phyloP scores from a whole-genome alignment of 2,113 vertebrate species.

The Crotophaga sulcirostris region DNA sequence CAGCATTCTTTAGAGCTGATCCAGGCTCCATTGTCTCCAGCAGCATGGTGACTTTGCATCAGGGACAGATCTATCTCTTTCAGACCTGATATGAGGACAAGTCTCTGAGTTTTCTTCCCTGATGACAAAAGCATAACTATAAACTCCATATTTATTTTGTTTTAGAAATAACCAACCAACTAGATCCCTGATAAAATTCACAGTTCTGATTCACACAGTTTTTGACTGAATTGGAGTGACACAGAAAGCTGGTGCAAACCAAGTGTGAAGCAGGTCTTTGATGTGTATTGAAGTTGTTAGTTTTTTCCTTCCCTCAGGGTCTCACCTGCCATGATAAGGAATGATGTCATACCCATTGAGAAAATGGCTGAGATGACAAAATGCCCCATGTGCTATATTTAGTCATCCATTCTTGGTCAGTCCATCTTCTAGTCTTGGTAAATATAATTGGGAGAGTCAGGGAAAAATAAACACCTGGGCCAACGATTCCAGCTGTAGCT shows the following conservation, averaged over 20 bases:
- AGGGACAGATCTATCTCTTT: background rate
- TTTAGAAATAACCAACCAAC: background rate
- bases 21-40: background rate
- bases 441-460: background rate
- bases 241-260: background rate
- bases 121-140: fast-evolving
- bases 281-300: background rate
- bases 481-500: background rate
- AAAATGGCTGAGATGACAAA: background rate
- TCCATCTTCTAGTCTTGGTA: background rate
- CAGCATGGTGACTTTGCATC: fast-evolving
- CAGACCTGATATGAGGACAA: background rate
- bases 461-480: background rate
- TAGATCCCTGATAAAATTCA: background rate
- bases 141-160: background rate
- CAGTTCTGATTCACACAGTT: background rate
- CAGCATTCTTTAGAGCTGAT: background rate
- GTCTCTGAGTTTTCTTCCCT: background rate
- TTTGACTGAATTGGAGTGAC: background rate
- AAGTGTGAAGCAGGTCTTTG: background rate
- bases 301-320: background rate
- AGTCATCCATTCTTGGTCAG: background rate
- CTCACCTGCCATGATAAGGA: background rate
- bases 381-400: background rate
- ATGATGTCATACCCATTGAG: background rate